Evolutionary conservation across 2,113 vertebrate species (phyloP).

Genomic region (Solenodon paradoxus): DNA sequence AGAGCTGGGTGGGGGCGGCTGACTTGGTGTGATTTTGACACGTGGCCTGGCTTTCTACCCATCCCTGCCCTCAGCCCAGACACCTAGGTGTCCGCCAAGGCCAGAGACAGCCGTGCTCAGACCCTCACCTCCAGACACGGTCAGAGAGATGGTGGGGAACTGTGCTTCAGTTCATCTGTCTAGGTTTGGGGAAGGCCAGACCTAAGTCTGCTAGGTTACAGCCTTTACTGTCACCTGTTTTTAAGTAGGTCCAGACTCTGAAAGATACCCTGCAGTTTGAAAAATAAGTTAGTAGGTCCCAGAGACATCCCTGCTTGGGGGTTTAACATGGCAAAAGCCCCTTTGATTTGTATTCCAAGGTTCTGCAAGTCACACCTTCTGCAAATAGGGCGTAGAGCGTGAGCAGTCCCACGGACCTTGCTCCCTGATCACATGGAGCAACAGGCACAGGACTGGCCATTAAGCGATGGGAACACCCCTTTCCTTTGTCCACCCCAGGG

Average conservation of each 20-base stretch:
- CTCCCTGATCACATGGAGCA: accelerated
- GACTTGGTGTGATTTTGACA: background rate
- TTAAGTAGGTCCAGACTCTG: background rate
- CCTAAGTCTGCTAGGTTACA: accelerated
- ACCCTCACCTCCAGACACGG: accelerated
- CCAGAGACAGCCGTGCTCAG: too few relatives aligned
- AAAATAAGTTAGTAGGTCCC: accelerated
- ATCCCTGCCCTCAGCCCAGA: background rate
- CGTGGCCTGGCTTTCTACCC: background rate
- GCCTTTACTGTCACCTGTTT: background rate
- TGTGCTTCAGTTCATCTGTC: background rate
- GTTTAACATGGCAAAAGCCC: accelerated
- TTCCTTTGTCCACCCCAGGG: accelerated
- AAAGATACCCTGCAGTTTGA: background rate
- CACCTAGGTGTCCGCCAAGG: background rate
- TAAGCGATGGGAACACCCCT: accelerated
- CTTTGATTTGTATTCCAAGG: background rate
- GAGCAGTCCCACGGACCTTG: background rate
- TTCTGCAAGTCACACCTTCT: too few relatives aligned
- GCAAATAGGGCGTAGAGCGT: too few relatives aligned
- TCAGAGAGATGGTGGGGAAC: too few relatives aligned
- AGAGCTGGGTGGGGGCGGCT: too few relatives aligned
- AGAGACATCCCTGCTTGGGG: accelerated
- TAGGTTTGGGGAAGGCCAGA: accelerated
- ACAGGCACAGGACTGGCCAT: background rate